Conservation (phyloP, 1,140 invertebrate genomes). For the Anastrepha obliqua region DNA sequence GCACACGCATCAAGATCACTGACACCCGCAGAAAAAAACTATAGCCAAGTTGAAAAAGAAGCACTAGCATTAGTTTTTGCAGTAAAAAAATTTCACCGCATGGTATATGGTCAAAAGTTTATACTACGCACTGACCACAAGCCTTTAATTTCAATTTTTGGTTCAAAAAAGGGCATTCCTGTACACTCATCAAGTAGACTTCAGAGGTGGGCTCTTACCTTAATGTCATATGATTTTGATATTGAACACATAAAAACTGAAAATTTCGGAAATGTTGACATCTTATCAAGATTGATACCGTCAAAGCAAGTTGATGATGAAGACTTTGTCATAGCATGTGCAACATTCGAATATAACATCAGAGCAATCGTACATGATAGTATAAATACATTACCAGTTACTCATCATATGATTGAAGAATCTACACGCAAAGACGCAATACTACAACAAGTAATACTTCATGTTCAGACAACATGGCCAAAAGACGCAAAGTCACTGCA, state of each 20-base stretch:
- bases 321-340: background rate
- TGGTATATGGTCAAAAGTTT: slow-evolving; percentile 68
- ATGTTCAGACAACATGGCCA: slow-evolving; percentile 30
- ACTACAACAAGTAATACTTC: slow-evolving; percentile 35
- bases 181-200: slow-evolving; percentile 60
- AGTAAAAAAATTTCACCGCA: slow-evolving; percentile 69
- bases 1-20: slow-evolving; percentile 71
- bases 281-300: slow-evolving; percentile 62
- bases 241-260: slow-evolving; percentile 61
- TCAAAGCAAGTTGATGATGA: slow-evolving; percentile 54
- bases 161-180: slow-evolving; percentile 62
- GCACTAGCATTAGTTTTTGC: slow-evolving; percentile 74
- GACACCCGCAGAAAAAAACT: slow-evolving; percentile 71
- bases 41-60: slow-evolving; percentile 75
- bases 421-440: background rate
- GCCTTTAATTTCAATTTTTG: slow-evolving; percentile 6
- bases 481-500: background rate
- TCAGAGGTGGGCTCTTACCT: slow-evolving; percentile 65
- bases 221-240: slow-evolving; percentile 60
- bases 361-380: slow-evolving; percentile 23
- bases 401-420: background rate
- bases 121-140: slow-evolving; percentile 59
- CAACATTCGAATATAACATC: slow-evolving; percentile 55
- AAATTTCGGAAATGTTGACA: slow-evolving; percentile 62
- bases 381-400: slow-evolving; percentile 32